phyloP scores from a whole-genome alignment of 2,113 vertebrate genomes.

The Albula glossodonta region DNA sequence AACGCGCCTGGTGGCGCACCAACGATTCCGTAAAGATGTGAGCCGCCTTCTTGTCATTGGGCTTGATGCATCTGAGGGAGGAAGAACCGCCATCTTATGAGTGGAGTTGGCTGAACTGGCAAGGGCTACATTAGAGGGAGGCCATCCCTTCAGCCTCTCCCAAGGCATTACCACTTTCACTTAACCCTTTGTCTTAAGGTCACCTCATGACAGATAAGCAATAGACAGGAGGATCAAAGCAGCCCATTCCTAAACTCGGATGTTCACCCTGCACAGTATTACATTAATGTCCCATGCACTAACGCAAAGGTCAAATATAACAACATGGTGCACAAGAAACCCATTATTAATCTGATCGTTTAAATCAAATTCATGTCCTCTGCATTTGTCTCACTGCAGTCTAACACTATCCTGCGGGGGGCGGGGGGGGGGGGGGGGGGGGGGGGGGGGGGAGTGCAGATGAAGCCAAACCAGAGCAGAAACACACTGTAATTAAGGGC shows the following conservation, averaged over 20 bases:
- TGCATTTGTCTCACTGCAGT: no score
- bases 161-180: background rate
- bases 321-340: background rate
- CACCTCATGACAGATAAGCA: no score
- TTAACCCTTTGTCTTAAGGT: no score
- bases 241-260: no score
- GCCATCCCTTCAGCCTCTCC: background rate
- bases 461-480: no score
- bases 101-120: background rate
- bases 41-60: slow-evolving; percentile 93
- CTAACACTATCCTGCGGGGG: no score
- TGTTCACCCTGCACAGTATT: no score
- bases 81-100: background rate
- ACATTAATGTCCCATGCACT: background rate
- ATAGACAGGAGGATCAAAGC: no score
- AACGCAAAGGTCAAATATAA: background rate
- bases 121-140: background rate
- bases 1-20: slow-evolving; percentile 89
- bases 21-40: slow-evolving; percentile 87
- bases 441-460: no score
- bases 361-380: no score
- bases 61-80: slow-evolving; percentile 88
- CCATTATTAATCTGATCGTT: background rate
- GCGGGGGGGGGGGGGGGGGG: no score
- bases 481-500: no score